A percentile compares a stretch with the other conserved stretches of the same genome.
Evolutionary conservation across 2,797 vertebrate genomes (phyloP).

Genomic region (Paedocypris micromegethes): DNA sequence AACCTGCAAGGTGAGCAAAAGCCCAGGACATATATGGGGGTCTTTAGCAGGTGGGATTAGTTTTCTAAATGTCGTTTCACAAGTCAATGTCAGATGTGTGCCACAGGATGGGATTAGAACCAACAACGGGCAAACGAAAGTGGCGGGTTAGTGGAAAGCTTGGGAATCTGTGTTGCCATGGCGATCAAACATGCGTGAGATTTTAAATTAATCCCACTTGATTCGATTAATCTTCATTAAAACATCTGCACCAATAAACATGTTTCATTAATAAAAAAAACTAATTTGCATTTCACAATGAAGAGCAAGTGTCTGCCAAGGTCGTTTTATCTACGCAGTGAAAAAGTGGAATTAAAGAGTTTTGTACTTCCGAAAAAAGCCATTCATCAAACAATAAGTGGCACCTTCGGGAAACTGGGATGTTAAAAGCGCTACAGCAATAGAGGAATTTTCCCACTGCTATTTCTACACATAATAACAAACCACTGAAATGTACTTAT

Average conservation of each 20-base stretch:
- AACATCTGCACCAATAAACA: too few species aligned
- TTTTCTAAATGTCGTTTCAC: constrained; percentile 1
- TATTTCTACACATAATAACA: constrained; percentile 26
- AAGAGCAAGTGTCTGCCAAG: too few species aligned
- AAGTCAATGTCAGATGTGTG: background rate
- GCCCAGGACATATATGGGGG: background rate
- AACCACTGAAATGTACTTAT: constrained; percentile 28
- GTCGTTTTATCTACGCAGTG: too few species aligned
- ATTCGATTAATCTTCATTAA: too few species aligned
- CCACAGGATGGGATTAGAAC: too few species aligned
- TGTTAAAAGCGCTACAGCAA: constrained; percentile 6
- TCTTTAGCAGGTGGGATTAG: constrained; percentile 1
- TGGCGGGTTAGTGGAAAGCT: too few species aligned
- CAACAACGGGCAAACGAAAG: too few species aligned
- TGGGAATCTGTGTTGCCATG: too few species aligned
- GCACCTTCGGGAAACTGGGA: constrained; percentile 16
- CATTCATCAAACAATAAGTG: constrained; percentile 33
- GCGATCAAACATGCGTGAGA: too few species aligned
- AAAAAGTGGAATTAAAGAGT: constrained; percentile 15
- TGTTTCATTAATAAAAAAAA: too few species aligned
- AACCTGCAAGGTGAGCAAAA: background rate
- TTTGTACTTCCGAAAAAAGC: constrained; percentile 18
- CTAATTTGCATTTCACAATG: too few species aligned
- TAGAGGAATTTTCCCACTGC: background rate
- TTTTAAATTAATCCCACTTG: too few species aligned